Percentiles rank a stretch among this genome's conserved stretches.
phyloP scores from a whole-genome alignment of 1,140 invertebrate species.

The Oryctes rhinoceros region DNA sequence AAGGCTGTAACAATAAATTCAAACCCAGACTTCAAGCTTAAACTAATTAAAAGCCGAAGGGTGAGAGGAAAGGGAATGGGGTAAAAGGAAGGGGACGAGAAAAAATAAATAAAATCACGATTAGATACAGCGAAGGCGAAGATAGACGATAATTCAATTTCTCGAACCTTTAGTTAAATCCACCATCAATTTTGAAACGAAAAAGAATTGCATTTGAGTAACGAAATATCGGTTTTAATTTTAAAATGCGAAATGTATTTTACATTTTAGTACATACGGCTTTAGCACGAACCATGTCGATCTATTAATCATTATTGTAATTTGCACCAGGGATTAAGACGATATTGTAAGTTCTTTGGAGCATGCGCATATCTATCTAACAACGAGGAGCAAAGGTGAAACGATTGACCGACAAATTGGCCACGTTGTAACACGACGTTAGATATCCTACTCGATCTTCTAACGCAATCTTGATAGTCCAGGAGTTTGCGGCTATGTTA shows the following conservation, averaged over 20 bases:
- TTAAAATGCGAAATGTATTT: too few relatives aligned
- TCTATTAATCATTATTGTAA: background rate
- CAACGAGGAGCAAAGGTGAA: background rate
- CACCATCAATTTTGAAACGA: too few relatives aligned
- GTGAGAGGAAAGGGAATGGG: background rate
- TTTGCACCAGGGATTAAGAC: background rate
- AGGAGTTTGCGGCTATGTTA: background rate
- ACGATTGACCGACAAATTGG: constrained; percentile 3
- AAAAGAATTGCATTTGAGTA: too few relatives aligned
- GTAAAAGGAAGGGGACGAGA: background rate
- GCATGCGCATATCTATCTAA: background rate
- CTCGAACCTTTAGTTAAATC: background rate
- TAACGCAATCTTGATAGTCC: background rate
- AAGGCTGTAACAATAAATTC: constrained; percentile 1
- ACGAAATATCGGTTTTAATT: too few relatives aligned
- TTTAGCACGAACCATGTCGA: background rate
- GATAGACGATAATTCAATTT: constrained; percentile 8
- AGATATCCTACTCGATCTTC: background rate
- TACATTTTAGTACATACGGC: too few relatives aligned
- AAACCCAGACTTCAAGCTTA: background rate
- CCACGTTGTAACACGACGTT: background rate
- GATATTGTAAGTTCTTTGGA: background rate
- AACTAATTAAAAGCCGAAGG: constrained; percentile 4
- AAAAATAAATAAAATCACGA: too few relatives aligned
- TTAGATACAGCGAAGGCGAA: background rate